Evolutionary conservation across 2,797 vertebrate genomes (phyloP), one percentile per base, ranked within the genome.

Genomic region (Glossophaga mutica): DNA sequence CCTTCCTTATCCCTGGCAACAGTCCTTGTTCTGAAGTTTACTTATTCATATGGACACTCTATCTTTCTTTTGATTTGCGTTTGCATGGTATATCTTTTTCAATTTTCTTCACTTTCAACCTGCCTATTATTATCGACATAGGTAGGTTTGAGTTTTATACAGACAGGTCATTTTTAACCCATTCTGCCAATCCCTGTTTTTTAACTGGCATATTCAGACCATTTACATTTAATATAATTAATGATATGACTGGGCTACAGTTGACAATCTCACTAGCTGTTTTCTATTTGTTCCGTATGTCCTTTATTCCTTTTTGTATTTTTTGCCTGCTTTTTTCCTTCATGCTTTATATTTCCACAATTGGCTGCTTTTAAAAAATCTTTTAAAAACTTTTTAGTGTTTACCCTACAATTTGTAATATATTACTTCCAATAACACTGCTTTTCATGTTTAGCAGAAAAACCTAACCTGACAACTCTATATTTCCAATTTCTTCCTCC

Each of bases 171-270:
- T 42, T 67, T 48, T 48, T 29, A 39, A 89, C 55, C 6, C 62
- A 46, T 68, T 68, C 26, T 83, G 34, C 9, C 19, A 52, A 32
- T 74, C 34, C 62, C 11, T 86, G 12, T 32, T 87, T 85, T 52
- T 77, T 52, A 82, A 67, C 57, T 62, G 39, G 32, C 29, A 21
- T 42, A 52, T 87, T 92, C n/a, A 50, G 34, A 29, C 15, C 11
- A 96, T 77, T 95, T 76, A 65, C 9, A 44, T 48, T 93, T 90
- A 78, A 87, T 79, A 29, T 92, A 71, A 77, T 91, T 82, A 57
- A 67, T 70, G 34, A 79, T 67, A 67, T 74, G 70, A 84, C 21
- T 57, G 59, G 26, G 29, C 29, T 77, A 62, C 1, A 46, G 14
- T 57, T 39, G 21, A 44, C 19, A 57, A 71, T 67, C 37, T 86